Base-by-base conservation (phyloP, 2,113 vertebrate genomes). In the Lasiurus cinereus region DNA sequence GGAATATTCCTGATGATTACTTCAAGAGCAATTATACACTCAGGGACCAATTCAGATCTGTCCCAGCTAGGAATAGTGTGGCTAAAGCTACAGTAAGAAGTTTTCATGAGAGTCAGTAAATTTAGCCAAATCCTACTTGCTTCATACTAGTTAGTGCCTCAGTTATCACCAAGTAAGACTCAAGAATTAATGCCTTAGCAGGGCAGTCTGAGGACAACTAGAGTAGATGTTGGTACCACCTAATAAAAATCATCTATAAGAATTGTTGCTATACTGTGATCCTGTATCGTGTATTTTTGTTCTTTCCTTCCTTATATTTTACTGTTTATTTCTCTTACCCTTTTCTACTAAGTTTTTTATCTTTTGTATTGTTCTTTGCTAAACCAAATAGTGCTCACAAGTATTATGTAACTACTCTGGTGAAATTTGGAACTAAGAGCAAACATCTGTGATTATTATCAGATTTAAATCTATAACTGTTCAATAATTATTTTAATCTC, bases 371-470 rank as follows among this genome's bases (percentile, higher is more conserved):
- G 22, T 52, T 79, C 54, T 64, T 62, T 93, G n/a, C 52, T 43
- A 82, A 74, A 73, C 52, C 24, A 9, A 39, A 14, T 5, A 92
- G 6, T 67, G 24, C 16, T 43, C n/a, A 84, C 29, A 62, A 36
- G 21, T 91, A 15, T 67, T 89, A 33, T 8, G 29, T 50, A 82
- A 72, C n/a, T 77, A 27, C 24, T 50, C 15, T 80, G 50, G 11
- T 67, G 59, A 33, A 93, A 93, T 85, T 90, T 78, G 88, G 79
- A 83, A 33, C 73, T 59, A 82, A 84, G 36, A 91, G 11, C 27
- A 92, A 94, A 78, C 31, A 76, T 86, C 62, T 93, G 24, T 83
- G 73, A 83, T 88, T 88, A 87, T 94, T 72, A 33, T 85, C 31
- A 91, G 59, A 91, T 7, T 88, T 70, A 79, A 56, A 78, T 93